Base-by-base conservation (phyloP, 2,797 vertebrate genomes). In the Sternarchorhynchus goeldii region DNA sequence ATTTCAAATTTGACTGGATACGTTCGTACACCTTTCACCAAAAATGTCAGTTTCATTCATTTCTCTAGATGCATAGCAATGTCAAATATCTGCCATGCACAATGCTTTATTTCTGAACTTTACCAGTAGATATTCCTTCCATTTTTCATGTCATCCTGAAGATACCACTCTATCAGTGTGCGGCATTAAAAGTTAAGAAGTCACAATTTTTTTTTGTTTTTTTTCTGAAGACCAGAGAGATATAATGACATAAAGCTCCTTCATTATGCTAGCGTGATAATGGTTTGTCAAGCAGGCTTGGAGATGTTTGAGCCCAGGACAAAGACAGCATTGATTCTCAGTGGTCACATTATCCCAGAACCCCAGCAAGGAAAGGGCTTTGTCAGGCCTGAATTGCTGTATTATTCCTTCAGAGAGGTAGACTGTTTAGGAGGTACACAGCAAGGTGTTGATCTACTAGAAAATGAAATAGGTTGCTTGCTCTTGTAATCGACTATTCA, bases 321-420 rank as follows among this genome's bases (percentile, higher is more conserved):
- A 91, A 91, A 89, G 88, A 77, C 57, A 12, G 58, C 85, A 87
- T 90, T 91, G 86, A 91, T 81, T 12, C 31, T 32, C 58, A 59
- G 10, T 39, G 78, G 76, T 82, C 82, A 78, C 64, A 82, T 82
- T 84, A 86, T 80, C 77, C 73, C 66, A 65, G 58, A 76, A 39
- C 63, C n/a, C 18, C 36, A 50, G 56, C 69, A 34, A 56, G 58
- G 73, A 32, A 63, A 34, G 56, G 63, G 29, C 65, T 84, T 79
- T 55, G 39, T 75, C 75, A 60, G 60, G 55, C 60, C 65, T 77
- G 64, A 81, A 78, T 81, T 68, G 56, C 77, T 25, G 73, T 68
- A 79, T 80, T 77, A 56, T 79, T 71, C 83, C 77, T 57, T 58
- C 45, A 31, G 12, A 32, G 18, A 76, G 73, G 7, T 29, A 16